Evolutionary conservation across 2,797 vertebrate genomes (phyloP).

Genomic region (Tachyglossus aculeatus): DNA sequence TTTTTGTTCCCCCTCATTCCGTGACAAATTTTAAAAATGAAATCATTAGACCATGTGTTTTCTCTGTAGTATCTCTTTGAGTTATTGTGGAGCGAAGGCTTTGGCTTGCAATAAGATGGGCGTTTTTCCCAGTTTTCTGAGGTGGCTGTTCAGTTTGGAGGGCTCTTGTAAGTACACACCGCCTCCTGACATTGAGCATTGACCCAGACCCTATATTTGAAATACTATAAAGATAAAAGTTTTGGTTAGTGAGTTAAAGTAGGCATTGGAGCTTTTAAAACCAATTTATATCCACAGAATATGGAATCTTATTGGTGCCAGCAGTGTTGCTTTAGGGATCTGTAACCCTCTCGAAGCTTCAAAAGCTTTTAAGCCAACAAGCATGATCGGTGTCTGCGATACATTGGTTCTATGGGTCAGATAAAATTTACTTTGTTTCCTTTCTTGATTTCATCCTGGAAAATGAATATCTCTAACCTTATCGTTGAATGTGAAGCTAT

Average conservation of each 20-base stretch:
- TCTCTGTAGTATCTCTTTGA: constrained; percentile 40
- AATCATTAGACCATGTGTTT: constrained; percentile 34
- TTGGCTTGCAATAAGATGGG: constrained; percentile 41
- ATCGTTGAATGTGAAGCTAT: constrained; percentile 60
- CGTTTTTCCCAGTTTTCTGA: constrained; percentile 78
- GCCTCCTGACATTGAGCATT: constrained; percentile 61
- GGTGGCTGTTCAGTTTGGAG: constrained; percentile 71
- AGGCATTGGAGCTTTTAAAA: constrained; percentile 58
- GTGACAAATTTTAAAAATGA: constrained; percentile 46
- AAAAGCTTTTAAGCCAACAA: constrained; percentile 81
- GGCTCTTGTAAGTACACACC: constrained; percentile 58
- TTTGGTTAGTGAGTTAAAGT: constrained; percentile 51
- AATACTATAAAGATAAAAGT: constrained; percentile 44
- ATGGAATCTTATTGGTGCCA: constrained; percentile 80
- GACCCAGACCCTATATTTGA: constrained; percentile 48
- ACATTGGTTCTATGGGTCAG: constrained; percentile 89
- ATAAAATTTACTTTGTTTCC: constrained; percentile 97
- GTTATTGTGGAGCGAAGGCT: constrained; percentile 40
- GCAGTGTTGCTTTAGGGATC: constrained; percentile 91
- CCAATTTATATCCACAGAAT: constrained; percentile 62
- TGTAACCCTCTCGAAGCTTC: constrained; percentile 87
- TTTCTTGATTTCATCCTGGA: constrained; percentile 76
- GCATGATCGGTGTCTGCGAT: constrained; percentile 96
- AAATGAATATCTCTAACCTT: constrained; percentile 43
- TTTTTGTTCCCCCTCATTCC: constrained; percentile 42